phyloP scores from a whole-genome alignment of 2,888 invertebrate species.

The Rotaria socialis region DNA sequence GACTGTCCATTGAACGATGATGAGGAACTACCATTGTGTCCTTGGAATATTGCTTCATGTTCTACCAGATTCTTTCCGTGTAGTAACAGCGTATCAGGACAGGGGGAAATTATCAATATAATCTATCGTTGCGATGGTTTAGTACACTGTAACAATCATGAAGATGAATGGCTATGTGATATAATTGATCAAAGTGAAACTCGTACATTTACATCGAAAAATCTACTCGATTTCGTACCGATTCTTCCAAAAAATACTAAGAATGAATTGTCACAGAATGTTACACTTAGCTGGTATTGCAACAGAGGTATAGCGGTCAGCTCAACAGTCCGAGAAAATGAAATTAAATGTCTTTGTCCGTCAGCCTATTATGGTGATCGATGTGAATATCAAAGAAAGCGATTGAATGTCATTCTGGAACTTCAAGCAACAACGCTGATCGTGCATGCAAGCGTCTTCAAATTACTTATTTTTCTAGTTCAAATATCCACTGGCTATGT shows the following conservation, averaged over 20 bases:
- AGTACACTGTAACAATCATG: neutral
- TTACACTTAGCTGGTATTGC: neutral
- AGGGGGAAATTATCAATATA: too few relatives aligned
- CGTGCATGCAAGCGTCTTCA: neutral
- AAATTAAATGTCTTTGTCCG: neutral
- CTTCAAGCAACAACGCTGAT: neutral
- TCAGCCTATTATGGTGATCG: neutral
- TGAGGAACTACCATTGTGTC: neutral
- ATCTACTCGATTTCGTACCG: neutral
- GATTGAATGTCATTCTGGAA: neutral
- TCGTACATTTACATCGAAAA: neutral
- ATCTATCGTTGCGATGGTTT: neutral
- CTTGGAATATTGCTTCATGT: neutral
- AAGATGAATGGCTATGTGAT: neutral
- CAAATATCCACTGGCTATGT: neutral
- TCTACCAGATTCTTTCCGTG: too few relatives aligned
- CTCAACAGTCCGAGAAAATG: neutral
- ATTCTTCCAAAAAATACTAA: neutral
- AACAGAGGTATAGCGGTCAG: neutral
- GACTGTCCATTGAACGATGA: neutral
- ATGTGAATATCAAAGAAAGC: constrained; percentile 11
- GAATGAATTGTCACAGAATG: neutral
- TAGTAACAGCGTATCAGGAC: too few relatives aligned
- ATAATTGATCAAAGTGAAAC: neutral
- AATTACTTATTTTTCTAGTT: neutral